A percentile compares a stretch with the other conserved stretches of the same genome.
Conservation (phyloP, 2,797 vertebrate genomes). For the Chelonia mydas region DNA sequence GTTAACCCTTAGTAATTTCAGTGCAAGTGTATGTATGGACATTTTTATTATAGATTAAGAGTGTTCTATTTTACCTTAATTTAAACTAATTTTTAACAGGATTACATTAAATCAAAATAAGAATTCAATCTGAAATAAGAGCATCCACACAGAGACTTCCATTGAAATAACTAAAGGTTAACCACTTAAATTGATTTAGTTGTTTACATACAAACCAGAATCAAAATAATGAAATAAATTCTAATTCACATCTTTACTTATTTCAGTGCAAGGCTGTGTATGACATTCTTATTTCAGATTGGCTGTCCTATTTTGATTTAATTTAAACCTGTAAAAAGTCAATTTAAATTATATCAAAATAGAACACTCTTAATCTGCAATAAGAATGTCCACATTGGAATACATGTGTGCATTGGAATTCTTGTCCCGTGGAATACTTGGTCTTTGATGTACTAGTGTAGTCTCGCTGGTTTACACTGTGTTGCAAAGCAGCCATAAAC, state of each 20-base stretch:
- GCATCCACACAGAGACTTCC: not conserved
- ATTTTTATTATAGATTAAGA: conserved; percentile 23
- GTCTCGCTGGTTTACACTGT: not conserved
- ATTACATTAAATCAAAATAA: conserved; percentile 30
- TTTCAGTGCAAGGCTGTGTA: not conserved
- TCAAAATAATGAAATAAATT: not conserved
- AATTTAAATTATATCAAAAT: not conserved
- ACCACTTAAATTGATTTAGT: not conserved
- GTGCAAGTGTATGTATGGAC: not conserved
- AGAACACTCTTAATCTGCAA: not conserved
- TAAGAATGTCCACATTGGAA: not conserved
- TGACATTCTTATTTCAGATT: not conserved
- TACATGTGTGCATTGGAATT: not conserved
- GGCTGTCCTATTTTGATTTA: not conserved
- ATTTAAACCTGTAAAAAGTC: not conserved
- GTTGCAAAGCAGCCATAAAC: not conserved
- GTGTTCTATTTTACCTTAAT: conserved; percentile 24
- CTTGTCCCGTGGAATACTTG: not conserved
- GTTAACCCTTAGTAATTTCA: conserved; percentile 21
- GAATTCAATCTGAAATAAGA: conserved; percentile 28
- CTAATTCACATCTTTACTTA: not conserved
- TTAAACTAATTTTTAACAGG: not conserved
- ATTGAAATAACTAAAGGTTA: not conserved
- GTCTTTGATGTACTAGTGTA: conserved; percentile 1
- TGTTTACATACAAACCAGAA: not conserved